phyloP scores from a whole-genome alignment of 1,140 invertebrate genomes.

The Lucilia cuprina region DNA sequence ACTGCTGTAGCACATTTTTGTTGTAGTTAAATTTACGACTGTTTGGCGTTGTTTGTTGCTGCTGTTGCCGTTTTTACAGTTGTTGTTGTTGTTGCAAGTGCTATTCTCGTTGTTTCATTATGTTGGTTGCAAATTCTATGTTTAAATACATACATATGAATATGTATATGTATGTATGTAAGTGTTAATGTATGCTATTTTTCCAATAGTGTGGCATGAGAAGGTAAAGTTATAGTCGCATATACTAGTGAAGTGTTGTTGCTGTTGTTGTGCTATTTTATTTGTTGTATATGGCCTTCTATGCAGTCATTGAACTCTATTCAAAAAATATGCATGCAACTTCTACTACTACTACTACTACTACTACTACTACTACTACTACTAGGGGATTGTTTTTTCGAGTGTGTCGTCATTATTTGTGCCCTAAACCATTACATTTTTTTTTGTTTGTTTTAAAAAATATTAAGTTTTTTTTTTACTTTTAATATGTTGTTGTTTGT shows the following conservation, averaged over 20 bases:
- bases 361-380: too few relatives aligned
- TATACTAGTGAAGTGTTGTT: neutral
- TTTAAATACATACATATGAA: neutral
- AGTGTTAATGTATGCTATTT: neutral
- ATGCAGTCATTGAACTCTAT: conserved; percentile 57
- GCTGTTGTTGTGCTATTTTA: conserved; percentile 12
- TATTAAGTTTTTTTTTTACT: conserved; percentile 8
- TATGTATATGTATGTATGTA: neutral
- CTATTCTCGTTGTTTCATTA: conserved; percentile 6
- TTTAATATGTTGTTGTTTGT: conserved; percentile 41
- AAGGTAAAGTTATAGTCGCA: neutral
- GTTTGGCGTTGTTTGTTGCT: conserved; percentile 9
- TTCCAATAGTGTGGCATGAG: conserved; percentile 1
- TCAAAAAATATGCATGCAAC: neutral
- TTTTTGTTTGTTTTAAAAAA: conserved; percentile 32
- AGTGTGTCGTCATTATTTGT: neutral
- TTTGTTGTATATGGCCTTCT: conserved; percentile 52
- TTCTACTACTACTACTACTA: neutral
- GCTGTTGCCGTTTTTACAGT: neutral
- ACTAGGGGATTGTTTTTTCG: conserved; percentile 12
- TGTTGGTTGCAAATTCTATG: neutral
- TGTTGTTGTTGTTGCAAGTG: neutral
- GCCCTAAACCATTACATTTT: conserved; percentile 13
- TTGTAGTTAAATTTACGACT: conserved; percentile 11
- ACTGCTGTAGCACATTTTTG: neutral